Base-by-base conservation (phyloP, 2,888 invertebrate species). In the Asteroscopus sphinx region DNA sequence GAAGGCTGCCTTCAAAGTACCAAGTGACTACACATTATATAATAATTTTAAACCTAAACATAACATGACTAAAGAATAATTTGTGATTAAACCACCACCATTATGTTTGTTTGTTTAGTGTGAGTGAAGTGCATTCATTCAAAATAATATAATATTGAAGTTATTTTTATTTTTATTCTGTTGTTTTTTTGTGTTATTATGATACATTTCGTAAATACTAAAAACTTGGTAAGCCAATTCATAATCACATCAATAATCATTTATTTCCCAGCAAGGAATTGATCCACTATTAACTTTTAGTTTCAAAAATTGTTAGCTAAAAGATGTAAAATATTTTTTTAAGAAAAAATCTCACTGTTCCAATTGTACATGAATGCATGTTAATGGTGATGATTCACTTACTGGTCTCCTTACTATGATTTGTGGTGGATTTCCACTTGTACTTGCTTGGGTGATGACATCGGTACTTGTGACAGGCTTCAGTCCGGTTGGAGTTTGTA, bases 401-500 rank as follows among this genome's bases (percentile, higher is more conserved):
- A 94, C 94, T 69, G 94, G 94, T 87, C 93, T 89, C 57, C 94
- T 88, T 61, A 94, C 93, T 77, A 94, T 93, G 65, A 94, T 94
- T 80, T 94, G 94, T 65, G 93, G 93, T 68, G 94, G 93, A 69
- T 93, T 94, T 39, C 92, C 92, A 81, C 92, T 93, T 16, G 92
- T 91, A 77, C 92, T 93, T 64, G 92, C 92, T 81, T 93, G 93
- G 63, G 88, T 92, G 67, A 93, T 93, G 32, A 94, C 90, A 35
- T 94, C 94, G 2, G 92, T 89, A 62, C 91, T 93, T 3, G 91
- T 86, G 39, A 94, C 92, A 5, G 93, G 90, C 69, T 94, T 94
- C 70, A 95, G 75, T 25, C 95, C 95, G 12, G 92, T 89, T 0
- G 95, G 94, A 17, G 95, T 94, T 81, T 95, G 95, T 53, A 96